Base-by-base conservation (phyloP, 2,797 vertebrate species). In the Peromyscus eremicus region DNA sequence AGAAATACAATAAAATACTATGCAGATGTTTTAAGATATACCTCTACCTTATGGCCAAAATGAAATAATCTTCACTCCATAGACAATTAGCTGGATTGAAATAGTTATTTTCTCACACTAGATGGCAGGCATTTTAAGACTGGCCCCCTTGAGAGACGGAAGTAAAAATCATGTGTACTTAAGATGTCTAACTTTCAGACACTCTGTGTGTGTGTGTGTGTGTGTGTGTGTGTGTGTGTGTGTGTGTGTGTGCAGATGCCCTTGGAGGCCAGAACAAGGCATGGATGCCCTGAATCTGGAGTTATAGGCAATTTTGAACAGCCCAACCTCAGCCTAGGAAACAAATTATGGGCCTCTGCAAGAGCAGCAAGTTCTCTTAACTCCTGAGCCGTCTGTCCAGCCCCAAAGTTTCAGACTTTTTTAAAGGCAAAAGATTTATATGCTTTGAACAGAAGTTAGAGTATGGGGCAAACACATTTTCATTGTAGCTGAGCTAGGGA, bases 21-120 rank as follows among this genome's bases (percentile, higher is more conserved):
- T 82, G 40, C 80, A 89, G 43, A 86, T 62, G 46, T 76, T 91
- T 90, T 75, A n/a, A 73, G 86, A 55, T 52, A 94, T 14, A 85
- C 84, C 60, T 92, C 23, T 21, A 49, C 8, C 21, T 86, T 11
- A 5, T 40, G 14, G 2, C 21, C 2, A 25, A 29, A 14, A 77
- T 49, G 5, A 43, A 64, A 75, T 82, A 73, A 66, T 14, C 70
- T 37, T 21, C 5, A 19, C 12, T 95, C 83, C 12, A 40, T 70
- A 66, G 89, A 60, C 73, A 66, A 43, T 76, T 52, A 85, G n/a
- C n/a, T 93, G 16, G 29, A 55, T 55, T 68, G 19, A 89, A 79
- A 82, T 34, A 62, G 76, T 11, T 64, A 52, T 84, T 91, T 89
- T 94, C 37, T 68, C 66, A 81, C 49, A 62, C 21, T 86, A 79